Evolutionary conservation across 1,140 invertebrate species (phyloP).

Genomic region (Cherax destructor): DNA sequence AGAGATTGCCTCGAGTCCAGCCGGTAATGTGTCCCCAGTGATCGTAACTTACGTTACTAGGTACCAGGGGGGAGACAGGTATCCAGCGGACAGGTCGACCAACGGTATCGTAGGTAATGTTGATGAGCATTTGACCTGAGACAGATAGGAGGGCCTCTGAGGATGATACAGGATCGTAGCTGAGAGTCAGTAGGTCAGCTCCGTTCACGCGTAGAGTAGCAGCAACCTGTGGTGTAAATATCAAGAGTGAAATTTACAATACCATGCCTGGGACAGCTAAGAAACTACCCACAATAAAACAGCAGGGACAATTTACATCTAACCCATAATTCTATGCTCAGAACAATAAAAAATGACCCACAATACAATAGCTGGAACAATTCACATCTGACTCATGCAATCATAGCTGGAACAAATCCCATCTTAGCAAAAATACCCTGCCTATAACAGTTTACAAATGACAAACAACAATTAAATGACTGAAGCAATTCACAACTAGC

Average conservation of each 20-base stretch:
- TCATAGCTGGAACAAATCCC: too few species aligned
- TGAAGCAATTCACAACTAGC: too few species aligned
- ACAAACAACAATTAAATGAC: too few species aligned
- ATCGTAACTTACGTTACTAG: constrained; percentile 68
- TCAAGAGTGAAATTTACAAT: neutral
- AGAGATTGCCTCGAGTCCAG: constrained; percentile 64
- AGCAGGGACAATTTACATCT: too few species aligned
- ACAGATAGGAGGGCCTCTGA: constrained; percentile 92
- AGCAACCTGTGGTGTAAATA: constrained; percentile 87
- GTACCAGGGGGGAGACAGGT: constrained; percentile 74
- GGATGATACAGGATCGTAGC: constrained; percentile 88
- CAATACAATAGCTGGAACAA: too few species aligned
- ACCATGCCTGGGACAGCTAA: too few species aligned
- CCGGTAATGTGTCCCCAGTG: constrained; percentile 68
- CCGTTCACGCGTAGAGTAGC: constrained; percentile 90
- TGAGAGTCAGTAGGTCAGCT: constrained; percentile 92
- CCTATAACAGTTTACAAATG: too few species aligned
- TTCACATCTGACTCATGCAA: too few species aligned
- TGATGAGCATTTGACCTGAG: constrained; percentile 89
- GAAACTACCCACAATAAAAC: too few species aligned
- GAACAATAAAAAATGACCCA: too few species aligned
- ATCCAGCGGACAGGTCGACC: constrained; percentile 89
- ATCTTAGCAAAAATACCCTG: too few species aligned
- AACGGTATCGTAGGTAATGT: constrained; percentile 94
- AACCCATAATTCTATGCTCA: too few species aligned